Base-by-base conservation (phyloP, 2,113 vertebrate genomes). In the Lophotis ruficrista region DNA sequence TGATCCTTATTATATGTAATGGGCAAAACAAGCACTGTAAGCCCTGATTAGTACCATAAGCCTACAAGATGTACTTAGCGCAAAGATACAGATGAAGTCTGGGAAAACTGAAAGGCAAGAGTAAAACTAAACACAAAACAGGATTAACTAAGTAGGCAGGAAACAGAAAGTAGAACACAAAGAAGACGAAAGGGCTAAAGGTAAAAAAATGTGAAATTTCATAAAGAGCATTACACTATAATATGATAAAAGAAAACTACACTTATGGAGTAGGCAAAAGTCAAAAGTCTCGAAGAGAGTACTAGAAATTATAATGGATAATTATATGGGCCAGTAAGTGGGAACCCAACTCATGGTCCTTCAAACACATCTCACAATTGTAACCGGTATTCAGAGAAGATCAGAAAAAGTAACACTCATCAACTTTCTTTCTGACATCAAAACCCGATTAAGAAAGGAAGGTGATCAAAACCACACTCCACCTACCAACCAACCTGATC, bases 1-100 rank as follows among this genome's bases (percentile, higher is more conserved):
- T 96, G 90, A 96, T 91, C 90, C 54, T 31, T 61, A 87, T 85
- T 90, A 82, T 4, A 71, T 10, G 68, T 85, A 93, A 95, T 65
- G 83, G 80, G 65, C 37, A 92, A 92, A 95, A 94, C 80, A 95
- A 81, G 65, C 73, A 79, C 38, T 8, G 4, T 56, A 87, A 96
- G 77, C 72, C 64, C 69, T 1, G 57, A 84, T 58, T 73, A 96
- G 79, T 27, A 81, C 23, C 64, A 58, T n/a, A 93, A 95, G 76
- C 69, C 45, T 78, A 48, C 69, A 72, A 68, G 69, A 80, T 28
- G 22, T 66, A 89, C 80, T 72, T 14, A 79, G 86, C 4, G 5
- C 69, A 82, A 60, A 60, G 45, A 41, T 27, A 75, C 31, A 80
- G 43, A 53, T 68, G 21, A 70, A 68, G 43, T 33, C 71, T 79